Percentiles rank a stretch among this genome's conserved stretches.
These are phyloP conservation scores for Hypocryptadius cinnamomeus DNA, from an alignment of 2,113 vertebrate genomes.

Conservation along the genomic window DNA sequence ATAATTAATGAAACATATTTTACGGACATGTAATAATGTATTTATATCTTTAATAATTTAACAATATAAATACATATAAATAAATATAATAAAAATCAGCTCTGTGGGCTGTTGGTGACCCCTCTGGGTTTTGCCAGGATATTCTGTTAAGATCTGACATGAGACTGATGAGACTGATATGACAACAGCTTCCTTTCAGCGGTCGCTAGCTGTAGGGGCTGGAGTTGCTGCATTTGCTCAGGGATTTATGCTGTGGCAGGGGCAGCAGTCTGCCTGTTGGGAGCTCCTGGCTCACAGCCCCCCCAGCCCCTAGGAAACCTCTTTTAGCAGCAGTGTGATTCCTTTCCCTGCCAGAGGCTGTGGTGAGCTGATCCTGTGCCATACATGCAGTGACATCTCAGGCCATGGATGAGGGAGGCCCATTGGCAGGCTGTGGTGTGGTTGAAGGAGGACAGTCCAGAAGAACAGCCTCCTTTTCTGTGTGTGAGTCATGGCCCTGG, in stretches of 20 bases:
- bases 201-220: accelerated
- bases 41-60: background rate
- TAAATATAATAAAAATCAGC: background rate
- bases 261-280: background rate
- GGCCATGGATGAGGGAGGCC: background rate
- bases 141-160: background rate
- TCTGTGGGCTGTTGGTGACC: background rate
- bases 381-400: accelerated
- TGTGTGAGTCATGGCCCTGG: background rate
- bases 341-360: background rate
- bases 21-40: background rate
- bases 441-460: background rate
- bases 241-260: background rate
- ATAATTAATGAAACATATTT: accelerated
- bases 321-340: accelerated
- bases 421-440: accelerated
- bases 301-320: background rate
- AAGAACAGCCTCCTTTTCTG: background rate
- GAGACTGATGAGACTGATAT: background rate
- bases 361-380: background rate
- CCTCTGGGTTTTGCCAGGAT: background rate
- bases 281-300: accelerated
- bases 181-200: background rate
- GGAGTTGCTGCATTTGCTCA: background rate
- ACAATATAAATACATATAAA: background rate